phyloP scores from a whole-genome alignment of 1,140 invertebrate genomes.

The Leptopilina boulardi region DNA sequence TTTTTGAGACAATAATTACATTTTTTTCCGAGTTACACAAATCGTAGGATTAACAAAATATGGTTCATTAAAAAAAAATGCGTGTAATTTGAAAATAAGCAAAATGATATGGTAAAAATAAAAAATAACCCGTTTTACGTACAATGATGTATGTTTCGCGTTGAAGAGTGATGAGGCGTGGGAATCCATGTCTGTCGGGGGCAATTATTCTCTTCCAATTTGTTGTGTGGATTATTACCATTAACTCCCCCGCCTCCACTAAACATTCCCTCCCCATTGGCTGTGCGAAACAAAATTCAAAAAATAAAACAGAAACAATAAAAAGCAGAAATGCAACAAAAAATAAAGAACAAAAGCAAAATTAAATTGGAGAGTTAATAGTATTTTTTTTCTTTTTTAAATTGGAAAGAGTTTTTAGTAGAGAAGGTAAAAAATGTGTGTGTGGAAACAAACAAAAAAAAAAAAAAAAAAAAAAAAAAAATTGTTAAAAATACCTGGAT shows the following conservation, averaged over 20 bases:
- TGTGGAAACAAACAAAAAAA: too few species aligned
- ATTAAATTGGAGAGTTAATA: too few species aligned
- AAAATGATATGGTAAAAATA: constrained; percentile 40
- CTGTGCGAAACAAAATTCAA: constrained; percentile 62
- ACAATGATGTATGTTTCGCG: constrained; percentile 74
- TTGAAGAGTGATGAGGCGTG: constrained; percentile 71
- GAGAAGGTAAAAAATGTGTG: too few species aligned
- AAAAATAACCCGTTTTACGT: constrained; percentile 63
- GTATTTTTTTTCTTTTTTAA: background rate
- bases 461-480: background rate
- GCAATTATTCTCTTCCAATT: constrained; percentile 74
- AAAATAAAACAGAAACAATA: constrained; percentile 33
- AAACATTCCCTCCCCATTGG: constrained; percentile 74
- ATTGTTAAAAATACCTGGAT: constrained; percentile 61
- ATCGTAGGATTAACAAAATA: background rate
- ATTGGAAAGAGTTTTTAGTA: too few species aligned
- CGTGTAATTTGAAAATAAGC: constrained; percentile 27
- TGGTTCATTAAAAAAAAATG: background rate
- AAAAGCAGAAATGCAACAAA: constrained; percentile 1
- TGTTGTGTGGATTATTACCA: constrained; percentile 69
- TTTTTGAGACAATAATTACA: too few species aligned
- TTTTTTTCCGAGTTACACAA: too few species aligned
- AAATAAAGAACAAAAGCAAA: background rate
- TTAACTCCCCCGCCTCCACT: constrained; percentile 67
- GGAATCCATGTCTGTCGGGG: constrained; percentile 74